These are phyloP conservation scores for Halocaridina rubra DNA, from an alignment of 2,888 invertebrate species.

Conservation along the genomic window DNA sequence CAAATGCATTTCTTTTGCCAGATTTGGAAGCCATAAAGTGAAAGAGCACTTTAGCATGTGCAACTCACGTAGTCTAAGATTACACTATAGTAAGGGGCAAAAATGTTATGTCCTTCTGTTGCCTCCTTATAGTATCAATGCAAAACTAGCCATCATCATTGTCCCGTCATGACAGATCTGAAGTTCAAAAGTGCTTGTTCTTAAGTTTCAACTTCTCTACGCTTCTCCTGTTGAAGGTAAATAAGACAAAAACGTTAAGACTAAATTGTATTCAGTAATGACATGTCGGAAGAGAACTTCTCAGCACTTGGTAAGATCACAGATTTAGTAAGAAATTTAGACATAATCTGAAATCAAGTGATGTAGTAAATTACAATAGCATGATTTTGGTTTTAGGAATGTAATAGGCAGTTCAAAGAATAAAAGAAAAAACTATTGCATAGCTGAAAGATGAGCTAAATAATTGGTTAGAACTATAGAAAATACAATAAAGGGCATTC, in stretches of 20 bases:
- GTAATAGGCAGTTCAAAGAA: conserved; percentile 20
- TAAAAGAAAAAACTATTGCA: conserved; percentile 16
- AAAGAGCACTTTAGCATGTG: no score
- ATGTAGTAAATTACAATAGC: conserved; percentile 9
- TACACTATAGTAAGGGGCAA: neutral
- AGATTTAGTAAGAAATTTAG: conserved; percentile 56
- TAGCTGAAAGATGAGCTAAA: conserved; percentile 9
- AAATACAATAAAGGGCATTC: no score
- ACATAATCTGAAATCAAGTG: conserved; percentile 27
- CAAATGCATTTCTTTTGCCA: no score
- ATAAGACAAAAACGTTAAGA: conserved; percentile 11
- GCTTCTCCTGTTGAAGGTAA: no score
- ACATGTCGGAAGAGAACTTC: conserved; percentile 60
- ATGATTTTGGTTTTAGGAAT: conserved; percentile 46
- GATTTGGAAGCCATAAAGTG: no score
- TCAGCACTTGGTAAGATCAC: conserved; percentile 59
- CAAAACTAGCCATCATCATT: neutral
- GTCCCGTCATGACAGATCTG: neutral
- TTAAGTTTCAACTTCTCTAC: no score
- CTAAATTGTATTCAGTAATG: conserved; percentile 58
- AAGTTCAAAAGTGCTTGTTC: neutral
- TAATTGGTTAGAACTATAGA: conserved; percentile 21
- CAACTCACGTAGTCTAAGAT: no score
- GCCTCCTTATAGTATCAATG: neutral
- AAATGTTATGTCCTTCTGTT: neutral